Evolutionary conservation across 2,113 vertebrate genomes (phyloP).

Genomic region (Eulacestoma nigropectus): DNA sequence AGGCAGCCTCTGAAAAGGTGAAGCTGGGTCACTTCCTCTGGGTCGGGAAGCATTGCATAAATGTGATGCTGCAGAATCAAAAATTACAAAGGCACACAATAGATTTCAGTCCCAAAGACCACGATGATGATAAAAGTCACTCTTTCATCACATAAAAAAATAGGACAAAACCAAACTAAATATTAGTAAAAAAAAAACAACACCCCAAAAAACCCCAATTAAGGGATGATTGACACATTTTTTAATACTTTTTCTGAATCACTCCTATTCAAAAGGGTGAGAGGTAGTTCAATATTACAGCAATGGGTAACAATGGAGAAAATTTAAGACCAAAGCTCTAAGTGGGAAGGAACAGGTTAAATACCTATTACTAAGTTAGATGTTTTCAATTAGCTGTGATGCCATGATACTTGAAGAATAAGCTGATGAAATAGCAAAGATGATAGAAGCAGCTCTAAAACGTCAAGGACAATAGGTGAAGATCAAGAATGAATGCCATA

Average conservation of each 20-base stretch:
- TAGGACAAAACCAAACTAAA: background rate
- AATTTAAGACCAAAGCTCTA: background rate
- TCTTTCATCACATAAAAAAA: background rate
- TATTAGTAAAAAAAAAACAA: background rate
- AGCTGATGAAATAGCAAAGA: background rate
- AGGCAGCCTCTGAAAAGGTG: background rate
- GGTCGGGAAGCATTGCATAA: background rate
- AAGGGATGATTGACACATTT: background rate
- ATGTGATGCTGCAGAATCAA: background rate
- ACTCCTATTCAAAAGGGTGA: background rate
- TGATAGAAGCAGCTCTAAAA: background rate
- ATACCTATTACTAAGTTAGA: background rate
- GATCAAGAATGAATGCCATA: background rate
- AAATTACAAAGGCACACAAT: background rate
- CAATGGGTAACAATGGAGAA: background rate
- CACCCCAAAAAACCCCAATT: rapidly evolving
- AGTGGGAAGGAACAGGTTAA: background rate
- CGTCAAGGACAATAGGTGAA: background rate
- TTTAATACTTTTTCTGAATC: background rate
- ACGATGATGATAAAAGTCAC: background rate
- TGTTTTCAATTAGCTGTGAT: background rate
- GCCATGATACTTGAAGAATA: background rate
- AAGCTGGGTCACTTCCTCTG: background rate
- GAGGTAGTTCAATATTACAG: background rate
- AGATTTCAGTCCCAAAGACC: background rate